A percentile compares a stretch with the other conserved stretches of the same genome.
phyloP scores from a whole-genome alignment of 2,888 invertebrate genomes.

The Helleia helle region DNA sequence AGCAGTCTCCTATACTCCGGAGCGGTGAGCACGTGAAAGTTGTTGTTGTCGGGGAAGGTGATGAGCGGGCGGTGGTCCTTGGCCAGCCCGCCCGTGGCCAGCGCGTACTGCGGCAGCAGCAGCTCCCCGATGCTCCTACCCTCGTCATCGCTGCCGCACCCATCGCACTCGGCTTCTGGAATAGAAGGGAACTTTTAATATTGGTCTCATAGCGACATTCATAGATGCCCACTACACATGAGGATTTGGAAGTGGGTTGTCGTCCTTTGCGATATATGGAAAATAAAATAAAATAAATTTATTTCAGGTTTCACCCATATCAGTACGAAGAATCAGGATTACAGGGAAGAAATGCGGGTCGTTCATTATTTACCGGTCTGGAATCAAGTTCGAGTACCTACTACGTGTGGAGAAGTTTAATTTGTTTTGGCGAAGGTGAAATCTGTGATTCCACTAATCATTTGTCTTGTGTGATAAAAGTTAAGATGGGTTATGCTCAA shows the following conservation, averaged over 20 bases:
- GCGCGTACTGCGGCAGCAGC: conserved; percentile 90
- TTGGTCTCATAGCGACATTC: too few species aligned
- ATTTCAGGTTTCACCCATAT: too few species aligned
- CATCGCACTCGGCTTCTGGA: conserved; percentile 72
- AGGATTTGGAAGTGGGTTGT: too few species aligned
- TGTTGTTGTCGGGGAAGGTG: conserved; percentile 95
- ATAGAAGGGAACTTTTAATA: too few species aligned
- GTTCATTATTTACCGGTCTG: too few species aligned
- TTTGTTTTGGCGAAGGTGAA: not conserved
- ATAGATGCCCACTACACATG: too few species aligned
- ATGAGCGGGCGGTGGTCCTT: conserved; percentile 93
- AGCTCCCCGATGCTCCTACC: conserved; percentile 90
- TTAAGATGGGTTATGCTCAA: too few species aligned
- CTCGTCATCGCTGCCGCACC: conserved; percentile 68
- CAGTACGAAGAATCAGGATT: too few species aligned
- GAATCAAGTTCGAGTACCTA: not conserved
- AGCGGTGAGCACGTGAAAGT: conserved; percentile 87
- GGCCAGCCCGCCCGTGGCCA: conserved; percentile 95
- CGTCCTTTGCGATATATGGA: too few species aligned
- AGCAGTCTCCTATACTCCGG: conserved; percentile 93
- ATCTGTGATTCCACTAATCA: not conserved
- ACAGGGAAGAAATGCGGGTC: too few species aligned
- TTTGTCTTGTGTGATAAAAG: not conserved
- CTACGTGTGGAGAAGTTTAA: not conserved
- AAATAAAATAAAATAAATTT: too few species aligned